Conservation (phyloP, 2,797 vertebrate species). For the Hybognathus amarus region DNA sequence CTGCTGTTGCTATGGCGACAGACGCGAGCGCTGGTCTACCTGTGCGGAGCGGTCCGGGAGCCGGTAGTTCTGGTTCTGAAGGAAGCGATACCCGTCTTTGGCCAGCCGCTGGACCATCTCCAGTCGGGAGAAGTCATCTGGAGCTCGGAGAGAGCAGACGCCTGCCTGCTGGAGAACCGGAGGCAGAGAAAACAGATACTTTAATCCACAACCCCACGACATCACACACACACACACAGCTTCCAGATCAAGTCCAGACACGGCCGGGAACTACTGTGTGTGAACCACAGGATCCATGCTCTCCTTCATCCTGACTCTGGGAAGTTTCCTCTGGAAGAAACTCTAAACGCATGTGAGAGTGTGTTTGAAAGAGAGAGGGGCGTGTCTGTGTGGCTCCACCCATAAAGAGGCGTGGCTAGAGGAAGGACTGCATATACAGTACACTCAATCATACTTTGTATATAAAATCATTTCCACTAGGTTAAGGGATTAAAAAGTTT, state of each 20-base stretch:
- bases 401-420: conserved; percentile 38
- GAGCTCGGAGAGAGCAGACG: conserved; percentile 86
- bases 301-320: conserved; percentile 54
- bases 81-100: conserved; percentile 89
- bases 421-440: conserved; percentile 77
- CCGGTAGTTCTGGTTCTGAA: conserved; percentile 89
- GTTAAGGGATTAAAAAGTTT: neutral
- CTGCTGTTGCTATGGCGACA: conserved; percentile 1
- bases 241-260: conserved; percentile 2
- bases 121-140: conserved; percentile 88
- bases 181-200: conserved; percentile 92
- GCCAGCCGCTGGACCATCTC: conserved; percentile 93
- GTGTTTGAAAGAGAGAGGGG: conserved; percentile 33
- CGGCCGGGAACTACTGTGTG: conserved; percentile 5
- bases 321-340: conserved; percentile 6
- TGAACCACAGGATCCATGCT: conserved; percentile 54
- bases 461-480: neutral
- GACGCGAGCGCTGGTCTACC: conserved; percentile 65
- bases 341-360: conserved; percentile 22
- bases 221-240: conserved; percentile 66
- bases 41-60: conserved; percentile 79
- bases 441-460: neutral
- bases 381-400: conserved; percentile 28
- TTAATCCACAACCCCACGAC: conserved; percentile 96
- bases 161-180: conserved; percentile 90